Evolutionary conservation across 2,888 invertebrate genomes (phyloP).

Genomic region (Chaetogeoica ovagalla): DNA sequence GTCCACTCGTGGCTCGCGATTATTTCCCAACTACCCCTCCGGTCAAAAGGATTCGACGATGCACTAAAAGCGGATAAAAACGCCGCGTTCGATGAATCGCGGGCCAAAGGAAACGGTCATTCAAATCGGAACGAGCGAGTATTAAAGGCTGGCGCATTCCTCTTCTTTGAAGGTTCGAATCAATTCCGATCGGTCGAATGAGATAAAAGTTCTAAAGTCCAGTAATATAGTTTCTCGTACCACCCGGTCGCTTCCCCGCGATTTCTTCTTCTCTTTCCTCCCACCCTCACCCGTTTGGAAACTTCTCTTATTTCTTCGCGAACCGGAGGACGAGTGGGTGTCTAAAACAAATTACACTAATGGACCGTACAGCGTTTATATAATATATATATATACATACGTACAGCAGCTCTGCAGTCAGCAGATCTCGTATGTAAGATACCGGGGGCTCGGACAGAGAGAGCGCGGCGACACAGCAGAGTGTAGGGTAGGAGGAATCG

Average conservation of each 20-base stretch:
- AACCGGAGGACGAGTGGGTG: slow-evolving; percentile 8
- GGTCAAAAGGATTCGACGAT: slow-evolving; percentile 12
- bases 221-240: slow-evolving; percentile 43
- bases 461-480: not conserved
- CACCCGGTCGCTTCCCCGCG: not conserved
- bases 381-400: too few species aligned
- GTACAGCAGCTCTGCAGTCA: slow-evolving; percentile 15
- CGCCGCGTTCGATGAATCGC: slow-evolving; percentile 29
- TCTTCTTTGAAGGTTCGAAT: slow-evolving; percentile 47
- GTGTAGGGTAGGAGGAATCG: not conserved
- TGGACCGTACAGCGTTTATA: slow-evolving; percentile 22
- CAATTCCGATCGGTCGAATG: slow-evolving; percentile 51
- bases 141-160: slow-evolving; percentile 37
- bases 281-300: slow-evolving; percentile 29
- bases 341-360: slow-evolving; percentile 52
- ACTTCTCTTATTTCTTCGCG: slow-evolving; percentile 45
- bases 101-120: slow-evolving; percentile 48
- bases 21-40: not conserved
- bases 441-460: not conserved
- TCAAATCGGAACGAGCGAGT: slow-evolving; percentile 39
- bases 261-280: not conserved
- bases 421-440: slow-evolving; percentile 42
- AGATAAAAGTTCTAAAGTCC: slow-evolving; percentile 52
- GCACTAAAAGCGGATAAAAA: slow-evolving; percentile 19
- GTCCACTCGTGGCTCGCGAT: not conserved